Base-by-base conservation (phyloP, 1,140 invertebrate species). In the Acromyrmex echinatior region DNA sequence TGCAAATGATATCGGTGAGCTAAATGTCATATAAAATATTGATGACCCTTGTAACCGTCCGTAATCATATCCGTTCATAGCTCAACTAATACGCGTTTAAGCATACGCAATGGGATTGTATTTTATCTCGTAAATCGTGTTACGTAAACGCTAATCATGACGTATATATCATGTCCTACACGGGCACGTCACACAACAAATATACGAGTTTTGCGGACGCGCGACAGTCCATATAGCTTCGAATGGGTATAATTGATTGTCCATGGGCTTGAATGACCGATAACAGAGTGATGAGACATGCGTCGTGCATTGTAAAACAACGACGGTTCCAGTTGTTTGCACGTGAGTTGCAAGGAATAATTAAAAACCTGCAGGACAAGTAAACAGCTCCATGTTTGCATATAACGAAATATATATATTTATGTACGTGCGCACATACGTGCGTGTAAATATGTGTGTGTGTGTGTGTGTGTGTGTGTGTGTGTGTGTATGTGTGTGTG, bases 11-110 rank as follows among this genome's bases (percentile, higher is more conserved):
- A 84, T 84, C 56, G 70, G n/a, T 39, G 12, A 28, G 39, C 80
- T 84, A 84, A 84, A 84, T 84, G 80, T 76, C 80, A 76, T 58
- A 84, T 84, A 84, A 84, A 84, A 84, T 84, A 84, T 84, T 84
- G 80, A 84, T 84, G 80, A 76, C 80, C 56, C 80, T 84, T 84
- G 53, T 76, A 84, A 84, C 25, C 71, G 56, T 84, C 68, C 80
- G 70, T 84, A 76, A 84, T 84, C 80, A 84, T 74, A 84, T 76
- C 80, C 25, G 56, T 76, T 35, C 70, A 31, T 84, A 84, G 56
- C 70, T 39, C 56, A 62, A 74, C 39, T 84, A 84, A 84, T 84
- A 76, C 58, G 80, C 80, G 80, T 62, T 84, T 76, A 84, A 76
- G 80, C 80, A 74, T 84, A 76, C 80, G 70, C 80, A 58, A 84